Base-by-base conservation (phyloP, 2,888 invertebrate species). In the Alcis repandata region DNA sequence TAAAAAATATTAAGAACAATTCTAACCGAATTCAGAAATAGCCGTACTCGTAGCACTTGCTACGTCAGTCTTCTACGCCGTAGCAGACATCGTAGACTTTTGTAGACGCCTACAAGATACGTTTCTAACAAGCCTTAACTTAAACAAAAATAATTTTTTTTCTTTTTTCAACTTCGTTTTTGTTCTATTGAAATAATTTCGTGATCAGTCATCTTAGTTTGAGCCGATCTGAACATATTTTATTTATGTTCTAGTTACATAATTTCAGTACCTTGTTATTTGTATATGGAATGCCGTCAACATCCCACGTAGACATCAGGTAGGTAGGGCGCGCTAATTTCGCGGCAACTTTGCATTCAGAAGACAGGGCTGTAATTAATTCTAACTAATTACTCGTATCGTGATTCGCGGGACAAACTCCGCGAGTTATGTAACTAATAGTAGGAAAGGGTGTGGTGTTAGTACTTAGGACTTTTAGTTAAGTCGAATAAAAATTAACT, bases 361-460 rank as follows among this genome's bases (percentile, higher is more conserved):
- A 71, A 79, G 80, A 83, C 87, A 83, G 74, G 73, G 74, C 81
- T 83, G 85, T 89, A 89, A 90, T 90, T 89, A 90, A 90, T 91
- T 89, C 77, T 71, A 81, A 85, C 82, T 89, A 91, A 89, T 89
- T 88, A 88, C 84, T 72, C 69, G 76, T 74, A 76, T 73, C 81
- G 80, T 85, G 87, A 86, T 86, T 85, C 80, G 80, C 76, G 76
- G 74, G 75, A 79, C 79, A 74, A 77, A 77, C 78, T 79, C 73
- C 58, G 63, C 70, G 66, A 70, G 72, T 73, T 73, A 69, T 70
- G 65, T 58, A 61, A 69, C 63, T 70, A 68, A 68, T 71, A 69
- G 69, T 56, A 51, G 33, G n/a, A 4, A 43, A 46, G 60, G 71
- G 71, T 64, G 54, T 53, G 63, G 65, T 64, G 27, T 4, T 19